These are phyloP conservation scores for Redunca redunca DNA, from an alignment of 2,113 vertebrate species.

Conservation along the genomic window DNA sequence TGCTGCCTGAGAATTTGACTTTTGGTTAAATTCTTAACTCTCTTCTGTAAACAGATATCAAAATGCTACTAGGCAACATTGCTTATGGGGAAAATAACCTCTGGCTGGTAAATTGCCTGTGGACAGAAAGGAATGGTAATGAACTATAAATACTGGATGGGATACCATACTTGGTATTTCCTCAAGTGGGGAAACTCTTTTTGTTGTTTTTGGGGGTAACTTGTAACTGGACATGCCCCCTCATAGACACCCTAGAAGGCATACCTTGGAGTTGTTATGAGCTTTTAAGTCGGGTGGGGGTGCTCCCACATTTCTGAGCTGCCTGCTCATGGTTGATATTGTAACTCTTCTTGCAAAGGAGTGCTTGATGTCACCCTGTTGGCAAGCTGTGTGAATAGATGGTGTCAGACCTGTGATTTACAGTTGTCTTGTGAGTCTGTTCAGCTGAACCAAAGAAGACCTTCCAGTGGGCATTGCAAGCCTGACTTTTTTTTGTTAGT, in stretches of 20 bases:
- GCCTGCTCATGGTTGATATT: background rate
- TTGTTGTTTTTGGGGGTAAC: background rate
- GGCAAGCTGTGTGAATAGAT: background rate
- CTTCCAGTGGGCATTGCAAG: background rate
- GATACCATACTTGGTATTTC: background rate
- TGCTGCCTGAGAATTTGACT: background rate
- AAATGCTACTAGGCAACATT: background rate
- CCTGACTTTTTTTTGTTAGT: background rate
- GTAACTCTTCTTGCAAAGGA: background rate
- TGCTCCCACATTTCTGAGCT: background rate
- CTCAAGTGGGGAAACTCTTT: background rate
- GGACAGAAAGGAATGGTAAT: background rate
- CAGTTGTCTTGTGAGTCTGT: background rate
- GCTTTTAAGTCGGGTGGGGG: background rate
- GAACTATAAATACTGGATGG: background rate
- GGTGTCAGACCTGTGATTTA: background rate
- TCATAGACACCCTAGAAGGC: background rate
- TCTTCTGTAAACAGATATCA: background rate
- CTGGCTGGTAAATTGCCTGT: background rate
- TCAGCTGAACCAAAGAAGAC: background rate
- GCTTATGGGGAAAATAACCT: background rate
- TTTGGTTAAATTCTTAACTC: background rate
- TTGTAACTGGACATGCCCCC: background rate
- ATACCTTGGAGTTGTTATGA: background rate
- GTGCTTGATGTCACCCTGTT: background rate